phyloP scores from a whole-genome alignment of 1,140 invertebrate species.

The Trissolcus basalis region DNA sequence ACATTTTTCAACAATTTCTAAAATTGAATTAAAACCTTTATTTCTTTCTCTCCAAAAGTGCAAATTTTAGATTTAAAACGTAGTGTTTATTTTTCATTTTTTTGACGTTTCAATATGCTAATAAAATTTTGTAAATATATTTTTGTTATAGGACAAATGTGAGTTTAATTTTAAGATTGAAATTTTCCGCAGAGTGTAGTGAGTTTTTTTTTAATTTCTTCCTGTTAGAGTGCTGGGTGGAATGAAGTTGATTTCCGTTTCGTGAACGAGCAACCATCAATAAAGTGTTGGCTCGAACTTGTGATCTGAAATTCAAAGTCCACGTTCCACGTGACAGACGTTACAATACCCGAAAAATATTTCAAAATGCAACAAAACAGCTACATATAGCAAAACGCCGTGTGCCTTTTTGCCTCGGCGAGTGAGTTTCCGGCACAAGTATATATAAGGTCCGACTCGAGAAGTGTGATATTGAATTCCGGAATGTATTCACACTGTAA shows the following conservation, averaged over 20 bases:
- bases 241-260: background rate
- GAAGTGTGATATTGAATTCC: slow-evolving; percentile 60
- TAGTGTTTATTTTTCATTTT: too few relatives aligned
- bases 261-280: background rate
- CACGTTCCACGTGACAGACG: slow-evolving; percentile 1
- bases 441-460: slow-evolving; percentile 41
- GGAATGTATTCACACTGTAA: slow-evolving; percentile 54
- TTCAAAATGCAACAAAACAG: slow-evolving; percentile 35
- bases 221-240: background rate
- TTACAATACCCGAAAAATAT: slow-evolving; percentile 20
- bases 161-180: too few relatives aligned
- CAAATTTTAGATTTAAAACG: too few relatives aligned
- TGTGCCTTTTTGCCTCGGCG: slow-evolving; percentile 3
- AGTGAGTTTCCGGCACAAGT: slow-evolving; percentile 31
- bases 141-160: too few relatives aligned
- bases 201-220: too few relatives aligned
- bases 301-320: slow-evolving; percentile 23
- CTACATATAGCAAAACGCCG: background rate
- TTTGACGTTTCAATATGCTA: too few relatives aligned
- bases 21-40: too few relatives aligned
- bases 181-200: too few relatives aligned
- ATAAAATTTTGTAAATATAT: too few relatives aligned
- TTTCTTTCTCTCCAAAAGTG: too few relatives aligned
- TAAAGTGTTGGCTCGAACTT: background rate
- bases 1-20: too few relatives aligned